Percentiles rank a stretch among this genome's conserved stretches.
Evolutionary conservation across 2,113 vertebrate species (phyloP).

Genomic region (Thermophis baileyi): DNA sequence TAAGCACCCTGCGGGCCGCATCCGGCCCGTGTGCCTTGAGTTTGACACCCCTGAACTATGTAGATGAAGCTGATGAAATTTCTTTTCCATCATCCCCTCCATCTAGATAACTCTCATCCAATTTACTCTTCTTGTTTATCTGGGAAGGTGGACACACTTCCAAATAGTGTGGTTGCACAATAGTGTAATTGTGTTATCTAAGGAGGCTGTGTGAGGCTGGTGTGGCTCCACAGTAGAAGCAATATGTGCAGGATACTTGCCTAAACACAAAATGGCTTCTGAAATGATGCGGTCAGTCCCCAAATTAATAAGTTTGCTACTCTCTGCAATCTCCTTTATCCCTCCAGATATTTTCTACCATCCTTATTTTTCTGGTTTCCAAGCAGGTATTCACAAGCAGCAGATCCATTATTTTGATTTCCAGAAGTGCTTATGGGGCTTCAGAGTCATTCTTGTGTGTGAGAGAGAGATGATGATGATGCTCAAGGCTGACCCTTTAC

Average conservation of each 20-base stretch:
- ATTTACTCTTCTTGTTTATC: background rate
- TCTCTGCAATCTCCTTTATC: background rate
- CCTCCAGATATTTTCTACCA: background rate
- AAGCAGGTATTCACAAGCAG: background rate
- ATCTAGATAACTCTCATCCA: background rate
- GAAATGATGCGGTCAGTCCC: background rate
- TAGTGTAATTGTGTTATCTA: no score
- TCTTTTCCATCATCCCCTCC: background rate
- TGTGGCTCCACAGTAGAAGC: background rate
- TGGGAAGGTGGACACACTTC: background rate
- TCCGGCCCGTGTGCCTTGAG: no score
- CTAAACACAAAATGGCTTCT: background rate
- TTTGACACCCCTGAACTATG: no score
- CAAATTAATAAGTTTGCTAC: background rate
- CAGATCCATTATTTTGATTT: background rate
- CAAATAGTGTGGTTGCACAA: background rate
- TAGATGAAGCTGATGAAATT: background rate
- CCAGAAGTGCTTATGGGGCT: background rate
- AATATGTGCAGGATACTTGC: background rate
- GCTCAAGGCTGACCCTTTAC: background rate
- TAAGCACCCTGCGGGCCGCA: no score
- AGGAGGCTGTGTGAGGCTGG: background rate
- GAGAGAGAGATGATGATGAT: background rate
- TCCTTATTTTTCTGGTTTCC: background rate
- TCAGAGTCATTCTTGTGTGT: background rate